A percentile compares a stretch with the other conserved stretches of the same genome.
phyloP scores from a whole-genome alignment of 2,797 vertebrate genomes.

The Esox masquinongy region DNA sequence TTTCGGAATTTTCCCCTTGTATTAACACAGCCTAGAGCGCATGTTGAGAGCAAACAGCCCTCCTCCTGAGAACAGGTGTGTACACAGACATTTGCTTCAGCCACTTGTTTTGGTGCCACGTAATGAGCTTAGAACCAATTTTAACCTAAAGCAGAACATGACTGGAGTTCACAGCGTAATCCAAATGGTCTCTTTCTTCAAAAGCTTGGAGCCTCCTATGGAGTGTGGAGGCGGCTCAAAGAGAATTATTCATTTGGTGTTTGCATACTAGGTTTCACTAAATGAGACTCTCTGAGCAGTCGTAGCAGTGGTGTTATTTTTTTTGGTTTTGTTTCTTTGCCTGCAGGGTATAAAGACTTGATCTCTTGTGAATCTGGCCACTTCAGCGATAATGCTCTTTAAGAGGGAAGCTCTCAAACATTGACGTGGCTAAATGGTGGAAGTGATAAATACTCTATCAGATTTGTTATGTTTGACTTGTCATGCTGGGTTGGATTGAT shows the following conservation, averaged over 20 bases:
- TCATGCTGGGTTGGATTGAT: constrained; percentile 19
- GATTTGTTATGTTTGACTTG: constrained; percentile 46
- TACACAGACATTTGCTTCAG: background rate
- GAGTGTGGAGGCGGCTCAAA: constrained; percentile 63
- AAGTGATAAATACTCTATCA: constrained; percentile 32
- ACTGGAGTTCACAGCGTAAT: constrained; percentile 37
- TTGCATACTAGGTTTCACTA: constrained; percentile 76
- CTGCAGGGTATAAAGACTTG: background rate
- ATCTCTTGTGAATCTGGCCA: constrained; percentile 14
- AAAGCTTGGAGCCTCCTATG: constrained; percentile 27
- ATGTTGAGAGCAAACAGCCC: background rate
- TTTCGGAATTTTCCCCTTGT: background rate
- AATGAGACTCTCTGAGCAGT: constrained; percentile 67
- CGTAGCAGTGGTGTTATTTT: constrained; percentile 33
- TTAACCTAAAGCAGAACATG: constrained; percentile 63
- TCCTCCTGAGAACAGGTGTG: background rate
- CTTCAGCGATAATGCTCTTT: constrained; percentile 38
- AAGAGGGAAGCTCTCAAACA: constrained; percentile 41
- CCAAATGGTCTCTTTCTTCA: constrained; percentile 50
- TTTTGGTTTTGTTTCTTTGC: background rate
- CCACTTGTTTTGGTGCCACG: constrained; percentile 35
- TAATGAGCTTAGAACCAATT: constrained; percentile 53
- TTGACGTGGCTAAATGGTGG: constrained; percentile 31
- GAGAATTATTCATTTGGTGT: constrained; percentile 84
- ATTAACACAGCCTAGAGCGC: constrained; percentile 1